Evolutionary conservation across 1,140 invertebrate species (phyloP).

Genomic region (Nasonia giraulti): DNA sequence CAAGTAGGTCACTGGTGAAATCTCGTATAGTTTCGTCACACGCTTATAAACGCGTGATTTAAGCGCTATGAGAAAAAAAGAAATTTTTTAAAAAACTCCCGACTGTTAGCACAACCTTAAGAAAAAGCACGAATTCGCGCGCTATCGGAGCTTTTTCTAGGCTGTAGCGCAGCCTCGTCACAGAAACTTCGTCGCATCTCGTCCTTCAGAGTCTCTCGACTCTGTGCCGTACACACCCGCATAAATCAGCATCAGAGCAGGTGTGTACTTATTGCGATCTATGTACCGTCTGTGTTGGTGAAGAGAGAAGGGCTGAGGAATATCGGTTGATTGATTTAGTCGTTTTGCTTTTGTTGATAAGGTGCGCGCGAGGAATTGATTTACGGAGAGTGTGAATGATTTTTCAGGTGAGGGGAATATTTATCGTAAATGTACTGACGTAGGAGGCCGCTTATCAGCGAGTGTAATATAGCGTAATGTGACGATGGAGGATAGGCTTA

Average conservation of each 20-base stretch:
- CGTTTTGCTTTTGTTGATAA: too few species aligned
- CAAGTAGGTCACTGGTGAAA: constrained; percentile 7
- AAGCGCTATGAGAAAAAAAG: too few species aligned
- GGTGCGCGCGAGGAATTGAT: too few species aligned
- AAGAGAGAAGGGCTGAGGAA: too few species aligned
- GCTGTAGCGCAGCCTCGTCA: neutral
- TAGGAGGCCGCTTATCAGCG: neutral
- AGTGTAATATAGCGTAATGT: neutral
- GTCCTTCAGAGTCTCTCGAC: neutral
- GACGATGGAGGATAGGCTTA: neutral
- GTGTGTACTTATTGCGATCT: too few species aligned
- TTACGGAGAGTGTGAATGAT: too few species aligned
- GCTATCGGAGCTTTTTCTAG: neutral
- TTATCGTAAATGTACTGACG: neutral
- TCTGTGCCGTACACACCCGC: neutral
- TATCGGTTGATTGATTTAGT: too few species aligned
- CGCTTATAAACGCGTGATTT: too few species aligned
- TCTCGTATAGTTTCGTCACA: neutral
- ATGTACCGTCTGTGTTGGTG: too few species aligned
- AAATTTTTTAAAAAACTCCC: too few species aligned
- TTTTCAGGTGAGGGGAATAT: too few species aligned
- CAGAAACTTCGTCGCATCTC: neutral
- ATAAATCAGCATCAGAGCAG: neutral
- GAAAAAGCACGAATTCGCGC: neutral
- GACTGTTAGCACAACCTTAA: too few species aligned